These are phyloP conservation scores for Balearica regulorum DNA, from an alignment of 2,797 vertebrate genomes.

Conservation along the genomic window DNA sequence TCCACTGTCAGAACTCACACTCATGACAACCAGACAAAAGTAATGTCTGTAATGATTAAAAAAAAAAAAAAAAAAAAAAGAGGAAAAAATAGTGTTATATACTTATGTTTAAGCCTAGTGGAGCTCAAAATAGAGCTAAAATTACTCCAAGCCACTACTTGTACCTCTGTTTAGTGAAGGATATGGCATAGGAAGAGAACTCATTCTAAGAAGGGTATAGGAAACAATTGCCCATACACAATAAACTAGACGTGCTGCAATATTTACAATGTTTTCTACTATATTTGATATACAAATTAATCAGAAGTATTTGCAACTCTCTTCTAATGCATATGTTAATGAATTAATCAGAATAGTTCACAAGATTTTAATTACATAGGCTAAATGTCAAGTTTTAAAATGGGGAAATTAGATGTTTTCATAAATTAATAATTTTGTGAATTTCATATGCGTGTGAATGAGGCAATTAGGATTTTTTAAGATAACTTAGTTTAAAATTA, in stretches of 20 bases:
- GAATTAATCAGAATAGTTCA: neutral
- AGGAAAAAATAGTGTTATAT: neutral
- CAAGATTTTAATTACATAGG: neutral
- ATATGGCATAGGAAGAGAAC: neutral
- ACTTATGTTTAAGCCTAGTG: neutral
- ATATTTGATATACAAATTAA: neutral
- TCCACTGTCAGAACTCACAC: neutral
- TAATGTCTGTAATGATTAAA: neutral
- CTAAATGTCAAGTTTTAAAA: neutral
- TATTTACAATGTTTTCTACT: neutral
- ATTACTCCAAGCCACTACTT: neutral
- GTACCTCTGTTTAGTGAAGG: neutral
- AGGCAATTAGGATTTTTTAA: neutral
- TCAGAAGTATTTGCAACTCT: neutral
- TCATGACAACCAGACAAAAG: neutral
- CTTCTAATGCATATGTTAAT: neutral
- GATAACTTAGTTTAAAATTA: neutral
- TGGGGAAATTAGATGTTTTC: neutral
- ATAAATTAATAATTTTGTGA: neutral
- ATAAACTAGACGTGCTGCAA: neutral
- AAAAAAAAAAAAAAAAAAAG: neutral
- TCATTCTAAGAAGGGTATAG: neutral
- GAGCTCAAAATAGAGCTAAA: neutral
- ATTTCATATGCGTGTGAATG: neutral
- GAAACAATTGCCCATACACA: neutral